Base-by-base conservation (phyloP, 1,140 invertebrate genomes). In the Argopecten irradians region DNA sequence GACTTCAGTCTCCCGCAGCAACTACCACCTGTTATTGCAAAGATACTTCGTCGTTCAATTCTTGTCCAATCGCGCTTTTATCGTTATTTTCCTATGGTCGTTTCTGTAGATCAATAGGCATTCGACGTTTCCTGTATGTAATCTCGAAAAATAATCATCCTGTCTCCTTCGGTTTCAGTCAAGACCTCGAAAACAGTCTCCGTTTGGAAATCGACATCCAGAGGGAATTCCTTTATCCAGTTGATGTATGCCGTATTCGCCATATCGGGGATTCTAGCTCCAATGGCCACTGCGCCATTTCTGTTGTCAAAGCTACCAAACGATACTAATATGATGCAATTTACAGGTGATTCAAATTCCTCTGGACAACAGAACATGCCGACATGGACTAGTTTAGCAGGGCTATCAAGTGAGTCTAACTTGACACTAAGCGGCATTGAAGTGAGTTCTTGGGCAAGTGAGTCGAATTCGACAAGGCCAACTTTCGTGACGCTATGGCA, bases 241-340 rank as follows among this genome's bases (percentile, higher is more conserved):
- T 85, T 82, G 9, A 34, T 88, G 34, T 84, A 88, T 46, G 55
- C 84, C 16, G 71, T 35, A 19, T 88, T 85, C 39, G 87, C 87
- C 35, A 35, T 88, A 36, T 83, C 83, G 34, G 87, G 87, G 19
- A 88, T 88, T 36, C 0, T 88, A 28, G 84, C 87, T 41, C 87
- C 87, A 71, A 85, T 88, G 14, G 83, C 83, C 22, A 88, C 87
- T 22, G 83, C 87, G 0, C 87, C 87, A 35, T 88, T 88, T 88
- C 83, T 88, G 0, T 33, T 88, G 13, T 8, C 28, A 9, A 22
- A 34, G 22, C 14, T 2, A 22, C 13, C 43, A 8, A 71, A 8
- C 0, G 11, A 85, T 5, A 14, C 39, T 32, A 39, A 85, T 41
- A 43, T 14, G 13, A 85, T 16, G 0, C 11, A 16, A 43, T 32